These are phyloP conservation scores for Hydropsyche betteni DNA, from an alignment of 2,888 invertebrate genomes.

Conservation along the genomic window DNA sequence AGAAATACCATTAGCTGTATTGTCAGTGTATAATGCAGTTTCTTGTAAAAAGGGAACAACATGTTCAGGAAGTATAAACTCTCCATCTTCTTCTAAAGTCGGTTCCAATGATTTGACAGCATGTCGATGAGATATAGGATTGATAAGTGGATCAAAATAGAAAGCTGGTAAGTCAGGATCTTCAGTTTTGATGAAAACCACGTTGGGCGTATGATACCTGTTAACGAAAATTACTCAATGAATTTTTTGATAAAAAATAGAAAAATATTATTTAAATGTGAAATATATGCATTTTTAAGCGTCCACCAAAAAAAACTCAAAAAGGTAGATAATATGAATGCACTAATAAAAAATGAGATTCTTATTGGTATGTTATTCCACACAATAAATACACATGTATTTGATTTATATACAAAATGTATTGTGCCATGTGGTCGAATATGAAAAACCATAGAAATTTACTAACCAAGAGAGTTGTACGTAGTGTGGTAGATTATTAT, in stretches of 20 bases:
- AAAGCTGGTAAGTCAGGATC: constrained; percentile 99
- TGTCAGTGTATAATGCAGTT: constrained; percentile 96
- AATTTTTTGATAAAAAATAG: constrained; percentile 9
- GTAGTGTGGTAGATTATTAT: constrained; percentile 98
- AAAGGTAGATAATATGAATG: constrained; percentile 66
- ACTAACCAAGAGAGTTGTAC: constrained; percentile 98
- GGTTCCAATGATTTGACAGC: constrained; percentile 86
- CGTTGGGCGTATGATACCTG: constrained; percentile 99
- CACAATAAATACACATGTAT: constrained; percentile 27
- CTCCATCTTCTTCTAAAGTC: constrained; percentile 92
- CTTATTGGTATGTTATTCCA: constrained; percentile 42
- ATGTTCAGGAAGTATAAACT: constrained; percentile 89
- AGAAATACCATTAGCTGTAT: constrained; percentile 98
- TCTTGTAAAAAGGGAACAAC: constrained; percentile 94
- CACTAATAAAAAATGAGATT: constrained; percentile 54
- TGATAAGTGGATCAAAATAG: constrained; percentile 99
- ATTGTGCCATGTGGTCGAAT: constrained; percentile 34
- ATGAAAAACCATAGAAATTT: background rate
- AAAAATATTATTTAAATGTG: constrained; percentile 40
- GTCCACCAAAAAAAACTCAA: constrained; percentile 60
- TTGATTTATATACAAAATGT: constrained; percentile 27
- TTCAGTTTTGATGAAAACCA: constrained; percentile 99
- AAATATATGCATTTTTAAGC: constrained; percentile 68
- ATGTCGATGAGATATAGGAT: constrained; percentile 96
- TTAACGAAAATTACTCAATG: constrained; percentile 50